Percentiles rank a stretch among this genome's conserved stretches.
phyloP scores from a whole-genome alignment of 2,797 vertebrate genomes.

The Borostomias antarcticus region DNA sequence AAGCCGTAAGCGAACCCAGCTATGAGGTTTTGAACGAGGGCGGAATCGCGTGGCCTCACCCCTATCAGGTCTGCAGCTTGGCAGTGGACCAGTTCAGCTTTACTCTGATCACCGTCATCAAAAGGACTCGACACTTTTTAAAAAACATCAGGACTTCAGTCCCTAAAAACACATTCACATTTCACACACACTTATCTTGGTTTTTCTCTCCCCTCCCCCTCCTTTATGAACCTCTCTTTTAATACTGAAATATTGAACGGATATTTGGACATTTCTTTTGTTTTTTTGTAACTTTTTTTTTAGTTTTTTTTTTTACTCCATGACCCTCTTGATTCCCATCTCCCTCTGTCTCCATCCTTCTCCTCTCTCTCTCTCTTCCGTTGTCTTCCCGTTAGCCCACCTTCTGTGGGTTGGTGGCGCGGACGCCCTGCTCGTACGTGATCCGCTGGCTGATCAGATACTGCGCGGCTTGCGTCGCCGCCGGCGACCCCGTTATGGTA shows the following conservation, averaged over 20 bases:
- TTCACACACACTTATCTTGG: conserved; percentile 78
- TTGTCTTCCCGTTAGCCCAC: conserved; percentile 82
- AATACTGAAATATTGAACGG: conserved; percentile 78
- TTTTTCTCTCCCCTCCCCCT: conserved; percentile 70
- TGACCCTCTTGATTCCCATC: conserved; percentile 63
- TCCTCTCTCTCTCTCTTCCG: conserved; percentile 73
- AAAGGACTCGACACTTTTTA: conserved; percentile 79
- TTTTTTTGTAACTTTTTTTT: conserved; percentile 56
- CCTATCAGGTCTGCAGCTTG: conserved; percentile 76
- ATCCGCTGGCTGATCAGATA: conserved; percentile 98
- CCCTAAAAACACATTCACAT: conserved; percentile 82
- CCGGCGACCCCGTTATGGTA: conserved; percentile 94
- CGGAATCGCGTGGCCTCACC: conserved; percentile 67
- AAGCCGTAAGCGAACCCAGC: conserved; percentile 57
- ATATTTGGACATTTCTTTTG: conserved; percentile 77
- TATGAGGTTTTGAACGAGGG: conserved; percentile 75
- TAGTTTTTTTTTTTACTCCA: conserved; percentile 39
- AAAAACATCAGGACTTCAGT: conserved; percentile 81
- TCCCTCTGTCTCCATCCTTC: conserved; percentile 70
- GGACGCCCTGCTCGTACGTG: conserved; percentile 95
- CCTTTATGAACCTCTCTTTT: conserved; percentile 74
- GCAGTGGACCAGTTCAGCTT: conserved; percentile 80
- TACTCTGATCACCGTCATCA: conserved; percentile 78
- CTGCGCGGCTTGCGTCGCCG: conserved; percentile 93
- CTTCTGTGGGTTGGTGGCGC: conserved; percentile 95